These are phyloP conservation scores for Acanthosepion lycidas DNA, from an alignment of 2,888 invertebrate species.

Conservation along the genomic window DNA sequence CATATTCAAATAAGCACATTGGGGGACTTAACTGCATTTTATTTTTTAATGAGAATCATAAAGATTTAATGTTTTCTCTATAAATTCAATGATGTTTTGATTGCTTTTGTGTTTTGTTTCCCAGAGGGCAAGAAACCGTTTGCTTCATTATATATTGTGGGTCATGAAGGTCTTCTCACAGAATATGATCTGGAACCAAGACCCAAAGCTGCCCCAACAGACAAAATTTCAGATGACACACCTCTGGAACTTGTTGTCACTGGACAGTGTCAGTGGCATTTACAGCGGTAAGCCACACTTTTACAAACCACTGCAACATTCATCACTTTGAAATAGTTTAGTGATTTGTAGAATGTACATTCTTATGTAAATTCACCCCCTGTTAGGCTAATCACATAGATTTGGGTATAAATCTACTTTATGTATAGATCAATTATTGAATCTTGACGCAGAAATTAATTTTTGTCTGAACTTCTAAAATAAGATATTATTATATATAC, in stretches of 20 bases:
- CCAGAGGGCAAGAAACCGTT: constrained; percentile 78
- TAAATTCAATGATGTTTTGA: background rate
- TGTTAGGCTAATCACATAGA: background rate
- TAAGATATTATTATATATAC: too few relatives aligned
- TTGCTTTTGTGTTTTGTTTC: background rate
- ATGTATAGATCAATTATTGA: background rate
- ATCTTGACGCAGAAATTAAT: too few relatives aligned
- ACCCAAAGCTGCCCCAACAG: constrained; percentile 56
- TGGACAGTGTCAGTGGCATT: constrained; percentile 91
- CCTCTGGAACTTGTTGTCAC: constrained; percentile 84
- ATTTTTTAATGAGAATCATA: too few relatives aligned
- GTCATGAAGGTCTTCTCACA: constrained; percentile 88
- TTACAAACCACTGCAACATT: too few relatives aligned
- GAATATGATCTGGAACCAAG: constrained; percentile 88
- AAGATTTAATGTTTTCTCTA: background rate
- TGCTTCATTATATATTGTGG: constrained; percentile 92
- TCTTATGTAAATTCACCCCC: too few relatives aligned
- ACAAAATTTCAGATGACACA: constrained; percentile 69
- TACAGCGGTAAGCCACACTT: constrained; percentile 76
- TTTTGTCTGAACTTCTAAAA: too few relatives aligned
- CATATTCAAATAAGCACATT: too few relatives aligned
- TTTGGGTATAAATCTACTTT: background rate
- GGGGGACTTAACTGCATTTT: too few relatives aligned
- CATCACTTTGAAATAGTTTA: too few relatives aligned
- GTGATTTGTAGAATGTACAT: too few relatives aligned